Evolutionary conservation across 2,888 invertebrate species (phyloP).

Genomic region (Xiphydria camelus): DNA sequence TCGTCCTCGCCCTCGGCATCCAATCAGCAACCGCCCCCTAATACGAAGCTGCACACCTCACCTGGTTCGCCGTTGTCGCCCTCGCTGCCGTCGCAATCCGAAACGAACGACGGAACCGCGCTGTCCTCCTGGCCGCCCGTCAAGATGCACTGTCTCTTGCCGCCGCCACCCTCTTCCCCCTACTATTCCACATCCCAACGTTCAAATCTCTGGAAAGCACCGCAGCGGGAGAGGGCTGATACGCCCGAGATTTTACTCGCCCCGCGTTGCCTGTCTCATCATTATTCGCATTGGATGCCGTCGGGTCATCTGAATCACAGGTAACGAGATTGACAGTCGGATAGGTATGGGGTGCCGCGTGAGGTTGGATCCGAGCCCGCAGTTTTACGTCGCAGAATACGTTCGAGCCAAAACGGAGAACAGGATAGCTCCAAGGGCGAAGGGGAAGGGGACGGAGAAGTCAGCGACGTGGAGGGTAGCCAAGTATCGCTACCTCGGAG

Average conservation of each 20-base stretch:
- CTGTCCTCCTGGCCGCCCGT: conserved; percentile 52
- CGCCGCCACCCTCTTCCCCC: conserved; percentile 46
- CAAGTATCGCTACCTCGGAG: conserved; percentile 82
- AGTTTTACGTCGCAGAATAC: conserved; percentile 27
- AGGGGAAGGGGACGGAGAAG: conserved; percentile 40
- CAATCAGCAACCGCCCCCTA: conserved; percentile 61
- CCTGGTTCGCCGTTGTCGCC: conserved; percentile 45
- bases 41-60: conserved; percentile 60
- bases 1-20: conserved; percentile 45
- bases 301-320: conserved; percentile 41
- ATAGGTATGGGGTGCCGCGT: no score
- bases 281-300: conserved; percentile 51
- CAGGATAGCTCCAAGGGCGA: conserved; percentile 37
- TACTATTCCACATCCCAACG: conserved; percentile 45
- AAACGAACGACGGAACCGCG: conserved; percentile 32
- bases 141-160: conserved; percentile 53
- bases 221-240: conserved; percentile 63
- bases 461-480: conserved; percentile 56
- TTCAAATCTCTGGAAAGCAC: conserved; percentile 47
- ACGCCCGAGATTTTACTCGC: conserved; percentile 80
- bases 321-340: no score
- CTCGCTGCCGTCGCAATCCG: conserved; percentile 31
- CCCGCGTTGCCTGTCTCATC: conserved; percentile 62
- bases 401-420: conserved; percentile 30
- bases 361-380: neutral